Base-by-base conservation (phyloP, 1,140 invertebrate species). In the Dinothrombium tinctorium region DNA sequence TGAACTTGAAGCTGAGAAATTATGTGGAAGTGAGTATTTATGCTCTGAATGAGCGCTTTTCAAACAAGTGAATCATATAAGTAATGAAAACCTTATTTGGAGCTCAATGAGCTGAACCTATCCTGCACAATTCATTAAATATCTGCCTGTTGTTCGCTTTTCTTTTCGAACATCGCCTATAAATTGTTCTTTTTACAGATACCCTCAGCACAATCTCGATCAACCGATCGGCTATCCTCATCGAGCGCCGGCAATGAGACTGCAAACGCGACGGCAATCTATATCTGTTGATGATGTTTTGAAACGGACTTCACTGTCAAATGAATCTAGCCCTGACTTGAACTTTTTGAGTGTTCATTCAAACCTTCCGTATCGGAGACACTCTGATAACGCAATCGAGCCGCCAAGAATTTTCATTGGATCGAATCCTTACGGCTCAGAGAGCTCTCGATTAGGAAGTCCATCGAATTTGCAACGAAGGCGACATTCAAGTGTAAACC, bases 401-500 rank as follows among this genome's bases (percentile, higher is more conserved):
- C 82, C 82, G 70, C 77, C 81, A 20, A 77, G 80, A 9, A 84
- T 55, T 23, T 44, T 54, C 15, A 46, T 55, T 12, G 51, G 48
- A 14, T 51, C 50, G 8, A 51, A 51, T 74, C 11, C 22, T 9
- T 25, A 25, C 20, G 37, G 24, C 5, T 38, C 37, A 76, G 54
- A 74, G 72, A 2, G 49, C 45, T 11, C 80, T 0, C 76, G 78
- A 9, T 77, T 74, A 2, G 78, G 78, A 6, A 76, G 76, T 1
- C 47, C 51, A 2, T 50, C 47, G 4, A 74, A 70, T 35, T 59
- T 84, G 20, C 80, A 79, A 2, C 76, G 78, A 9, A 64, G 82
- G 21, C 67, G 81, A 20, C 81, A 87, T 56, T 84, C 80, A 14
- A 82, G 76, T 55, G 82, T 81, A 47, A 79, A 79, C 32, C 76